phyloP scores from a whole-genome alignment of 1,140 invertebrate genomes.

The Phenacoccus solenopsis region DNA sequence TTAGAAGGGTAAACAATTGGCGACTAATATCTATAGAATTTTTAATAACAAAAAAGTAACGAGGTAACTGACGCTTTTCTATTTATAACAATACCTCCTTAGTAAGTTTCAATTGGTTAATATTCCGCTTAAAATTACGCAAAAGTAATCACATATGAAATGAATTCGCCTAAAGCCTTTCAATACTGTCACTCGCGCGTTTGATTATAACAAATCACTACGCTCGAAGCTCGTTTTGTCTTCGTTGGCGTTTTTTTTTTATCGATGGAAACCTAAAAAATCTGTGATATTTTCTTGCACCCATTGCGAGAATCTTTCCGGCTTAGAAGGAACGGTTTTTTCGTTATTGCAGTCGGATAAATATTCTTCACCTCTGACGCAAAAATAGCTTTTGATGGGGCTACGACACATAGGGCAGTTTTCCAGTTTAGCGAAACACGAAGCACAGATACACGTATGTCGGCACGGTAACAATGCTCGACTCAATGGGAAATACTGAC shows the following conservation, averaged over 20 bases:
- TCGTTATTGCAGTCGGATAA: constrained; percentile 38
- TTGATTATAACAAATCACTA: neutral
- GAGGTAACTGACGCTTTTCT: neutral
- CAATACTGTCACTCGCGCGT: no score
- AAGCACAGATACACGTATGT: constrained; percentile 69
- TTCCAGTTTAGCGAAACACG: constrained; percentile 57
- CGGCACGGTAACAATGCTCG: constrained; percentile 65
- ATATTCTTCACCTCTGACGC: constrained; percentile 59
- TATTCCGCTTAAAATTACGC: neutral
- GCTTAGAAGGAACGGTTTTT: constrained; percentile 22
- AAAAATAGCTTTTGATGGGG: constrained; percentile 66
- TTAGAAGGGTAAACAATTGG: neutral
- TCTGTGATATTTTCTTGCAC: constrained; percentile 47
- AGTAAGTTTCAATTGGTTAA: neutral
- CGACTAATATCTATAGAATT: neutral
- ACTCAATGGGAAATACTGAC: constrained; percentile 57
- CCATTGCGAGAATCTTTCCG: constrained; percentile 36
- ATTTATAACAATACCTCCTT: neutral
- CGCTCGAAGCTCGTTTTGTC: no score
- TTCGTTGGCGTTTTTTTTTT: neutral
- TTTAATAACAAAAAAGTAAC: neutral
- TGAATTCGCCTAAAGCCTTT: neutral
- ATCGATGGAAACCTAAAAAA: constrained; percentile 43
- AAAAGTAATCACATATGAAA: neutral
- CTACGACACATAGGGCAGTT: constrained; percentile 70